phyloP scores from a whole-genome alignment of 2,797 vertebrate genomes.

The Decapterus maruadsi region DNA sequence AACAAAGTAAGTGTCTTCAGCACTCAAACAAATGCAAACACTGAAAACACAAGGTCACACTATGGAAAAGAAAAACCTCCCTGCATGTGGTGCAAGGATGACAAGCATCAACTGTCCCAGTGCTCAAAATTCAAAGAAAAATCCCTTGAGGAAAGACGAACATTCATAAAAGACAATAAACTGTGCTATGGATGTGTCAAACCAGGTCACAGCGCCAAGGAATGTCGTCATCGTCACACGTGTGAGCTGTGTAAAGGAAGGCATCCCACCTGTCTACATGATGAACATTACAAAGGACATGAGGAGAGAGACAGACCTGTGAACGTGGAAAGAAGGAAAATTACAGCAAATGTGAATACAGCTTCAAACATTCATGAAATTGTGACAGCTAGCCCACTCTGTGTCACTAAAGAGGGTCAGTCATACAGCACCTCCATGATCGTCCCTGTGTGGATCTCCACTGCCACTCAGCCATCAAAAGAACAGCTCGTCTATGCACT shows the following conservation, averaged over 20 bases:
- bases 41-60: too few species aligned
- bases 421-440: conserved; percentile 49
- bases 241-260: conserved; percentile 38
- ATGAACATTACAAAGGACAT: conserved; percentile 17
- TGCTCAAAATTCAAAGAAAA: too few species aligned
- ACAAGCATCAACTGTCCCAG: conserved; percentile 10
- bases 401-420: conserved; percentile 1
- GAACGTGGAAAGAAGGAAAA: too few species aligned
- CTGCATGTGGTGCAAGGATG: conserved; percentile 16
- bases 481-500: conserved; percentile 36
- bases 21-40: conserved; percentile 2
- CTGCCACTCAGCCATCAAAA: not conserved
- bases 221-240: conserved; percentile 26
- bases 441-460: conserved; percentile 21
- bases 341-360: too few species aligned
- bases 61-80: too few species aligned
- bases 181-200: conserved; percentile 48
- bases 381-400: too few species aligned
- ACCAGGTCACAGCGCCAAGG: conserved; percentile 35
- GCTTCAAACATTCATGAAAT: too few species aligned
- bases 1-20: not conserved
- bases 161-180: conserved; percentile 39
- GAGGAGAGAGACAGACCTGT: not conserved
- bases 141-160: not conserved
- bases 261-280: conserved; percentile 39